A percentile compares a stretch with the other conserved stretches of the same genome.
phyloP scores from a whole-genome alignment of 2,113 vertebrate species.

The Muscicapa adusta region DNA sequence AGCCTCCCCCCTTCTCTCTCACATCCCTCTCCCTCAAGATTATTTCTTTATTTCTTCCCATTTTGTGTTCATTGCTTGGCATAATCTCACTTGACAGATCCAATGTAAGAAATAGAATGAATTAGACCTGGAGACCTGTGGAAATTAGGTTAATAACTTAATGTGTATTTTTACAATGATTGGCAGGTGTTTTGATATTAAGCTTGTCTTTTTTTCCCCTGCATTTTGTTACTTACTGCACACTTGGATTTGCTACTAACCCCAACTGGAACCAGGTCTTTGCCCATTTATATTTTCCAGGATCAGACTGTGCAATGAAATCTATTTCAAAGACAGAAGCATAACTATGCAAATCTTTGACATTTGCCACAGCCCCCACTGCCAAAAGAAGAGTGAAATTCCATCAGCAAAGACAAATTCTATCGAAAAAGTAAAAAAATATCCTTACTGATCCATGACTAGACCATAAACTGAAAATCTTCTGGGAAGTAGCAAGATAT shows the following conservation, averaged over 20 bases:
- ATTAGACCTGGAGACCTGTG: background rate
- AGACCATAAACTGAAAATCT: background rate
- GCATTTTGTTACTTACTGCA: background rate
- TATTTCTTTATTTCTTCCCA: background rate
- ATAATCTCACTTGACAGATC: background rate
- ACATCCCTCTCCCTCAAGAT: fast-evolving
- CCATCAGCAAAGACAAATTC: background rate
- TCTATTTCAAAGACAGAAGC: background rate
- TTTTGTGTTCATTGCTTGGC: background rate
- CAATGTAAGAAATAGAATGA: background rate
- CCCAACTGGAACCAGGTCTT: background rate
- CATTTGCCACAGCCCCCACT: background rate
- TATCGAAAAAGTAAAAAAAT: background rate
- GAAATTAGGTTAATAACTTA: background rate
- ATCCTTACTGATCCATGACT: background rate
- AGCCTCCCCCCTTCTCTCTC: too few relatives aligned
- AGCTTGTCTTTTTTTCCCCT: background rate
- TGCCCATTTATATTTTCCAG: background rate
- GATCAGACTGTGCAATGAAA: background rate
- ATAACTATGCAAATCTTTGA: background rate
- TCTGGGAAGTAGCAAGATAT: background rate
- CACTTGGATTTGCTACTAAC: background rate
- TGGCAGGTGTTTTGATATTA: background rate
- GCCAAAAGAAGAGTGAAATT: background rate
- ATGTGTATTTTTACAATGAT: background rate